Percentiles rank a stretch among this genome's conserved stretches.
Evolutionary conservation across 2,888 invertebrate genomes (phyloP).

Genomic region (Archips xylosteana): DNA sequence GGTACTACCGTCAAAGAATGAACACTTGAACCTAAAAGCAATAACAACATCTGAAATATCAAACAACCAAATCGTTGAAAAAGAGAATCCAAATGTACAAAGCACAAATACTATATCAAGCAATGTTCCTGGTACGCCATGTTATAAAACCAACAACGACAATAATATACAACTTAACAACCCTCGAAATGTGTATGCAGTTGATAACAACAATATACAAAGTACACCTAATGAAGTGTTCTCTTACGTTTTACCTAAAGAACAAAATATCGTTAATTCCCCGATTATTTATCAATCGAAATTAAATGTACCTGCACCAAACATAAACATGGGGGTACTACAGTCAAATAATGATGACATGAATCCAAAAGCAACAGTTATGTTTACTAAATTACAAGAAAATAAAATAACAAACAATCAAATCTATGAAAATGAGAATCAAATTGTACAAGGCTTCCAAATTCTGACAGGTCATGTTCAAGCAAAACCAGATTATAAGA

Average conservation of each 20-base stretch:
- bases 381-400: too few relatives aligned
- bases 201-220: background rate
- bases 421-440: background rate
- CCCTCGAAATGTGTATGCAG: background rate
- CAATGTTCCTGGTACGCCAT: background rate
- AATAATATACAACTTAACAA: background rate
- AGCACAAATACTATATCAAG: too few relatives aligned
- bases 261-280: background rate
- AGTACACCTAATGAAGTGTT: background rate
- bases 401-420: too few relatives aligned
- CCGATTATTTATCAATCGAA: background rate
- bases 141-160: background rate
- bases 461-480: background rate
- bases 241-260: background rate
- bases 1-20: too few relatives aligned
- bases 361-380: background rate
- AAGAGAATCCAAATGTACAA: background rate
- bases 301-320: background rate
- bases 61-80: too few relatives aligned
- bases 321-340: background rate
- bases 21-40: too few relatives aligned
- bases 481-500: too few relatives aligned
- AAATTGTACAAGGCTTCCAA: background rate
- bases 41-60: too few relatives aligned
- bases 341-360: background rate